These are phyloP conservation scores for silkworm (Bombyx mori) DNA, from an alignment of 1,140 invertebrate species.

Conservation along the genomic window DNA sequence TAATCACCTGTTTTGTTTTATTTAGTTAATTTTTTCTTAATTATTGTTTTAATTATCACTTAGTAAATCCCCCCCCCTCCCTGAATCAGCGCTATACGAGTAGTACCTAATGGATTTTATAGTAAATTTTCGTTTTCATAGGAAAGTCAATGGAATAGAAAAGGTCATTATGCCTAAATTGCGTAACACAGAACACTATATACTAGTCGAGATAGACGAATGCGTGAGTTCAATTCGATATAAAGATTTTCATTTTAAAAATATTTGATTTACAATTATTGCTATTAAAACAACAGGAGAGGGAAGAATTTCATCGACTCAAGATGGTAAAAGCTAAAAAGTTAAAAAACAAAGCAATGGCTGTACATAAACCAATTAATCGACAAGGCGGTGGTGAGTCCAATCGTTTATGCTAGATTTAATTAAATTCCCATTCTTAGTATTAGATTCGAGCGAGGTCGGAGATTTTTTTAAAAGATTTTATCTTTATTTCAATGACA, in stretches of 20 bases:
- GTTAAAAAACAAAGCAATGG: slow-evolving; percentile 25
- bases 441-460: too few species aligned
- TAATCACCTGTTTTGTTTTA: too few species aligned
- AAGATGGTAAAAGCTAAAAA: slow-evolving; percentile 67
- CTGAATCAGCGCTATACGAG: background rate
- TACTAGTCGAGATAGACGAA: slow-evolving; percentile 60
- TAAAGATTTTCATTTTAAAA: slow-evolving; percentile 14
- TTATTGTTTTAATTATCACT: background rate
- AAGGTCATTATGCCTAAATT: slow-evolving; percentile 62
- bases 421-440: too few species aligned
- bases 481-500: too few species aligned
- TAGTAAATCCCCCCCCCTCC: background rate
- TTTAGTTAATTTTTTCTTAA: background rate
- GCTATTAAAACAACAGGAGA: slow-evolving; percentile 31
- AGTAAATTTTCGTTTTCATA: slow-evolving; percentile 24
- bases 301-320: slow-evolving; percentile 60
- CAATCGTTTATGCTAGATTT: slow-evolving; percentile 6
- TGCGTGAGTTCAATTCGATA: slow-evolving; percentile 35
- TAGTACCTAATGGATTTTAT: background rate
- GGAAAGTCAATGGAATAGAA: slow-evolving; percentile 61
- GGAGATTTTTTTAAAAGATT: too few species aligned
- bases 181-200: slow-evolving; percentile 56
- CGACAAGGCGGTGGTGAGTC: slow-evolving; percentile 18
- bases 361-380: slow-evolving; percentile 14
- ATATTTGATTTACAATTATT: too few species aligned